Evolutionary conservation across 2,113 vertebrate species (phyloP).

Genomic region (Anguilla rostrata): DNA sequence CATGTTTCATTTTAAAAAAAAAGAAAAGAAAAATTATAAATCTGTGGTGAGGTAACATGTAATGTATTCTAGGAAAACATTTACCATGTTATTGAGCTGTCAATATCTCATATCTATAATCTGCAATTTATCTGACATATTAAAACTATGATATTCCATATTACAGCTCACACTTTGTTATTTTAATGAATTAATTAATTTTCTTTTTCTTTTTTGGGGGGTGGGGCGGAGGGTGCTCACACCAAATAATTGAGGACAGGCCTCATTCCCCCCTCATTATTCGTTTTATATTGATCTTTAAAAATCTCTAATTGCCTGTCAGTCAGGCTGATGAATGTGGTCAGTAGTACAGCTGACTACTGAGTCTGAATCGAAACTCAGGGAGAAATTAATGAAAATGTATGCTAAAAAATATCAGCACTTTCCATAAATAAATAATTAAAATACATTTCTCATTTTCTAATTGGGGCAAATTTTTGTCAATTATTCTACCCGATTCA

Average conservation of each 20-base stretch:
- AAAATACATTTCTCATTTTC: conserved; percentile 63
- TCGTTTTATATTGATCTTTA: conserved; percentile 44
- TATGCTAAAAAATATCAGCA: conserved; percentile 12
- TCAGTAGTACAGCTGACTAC: conserved; percentile 30
- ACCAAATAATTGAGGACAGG: conserved; percentile 16
- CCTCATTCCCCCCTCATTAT: conserved; percentile 48
- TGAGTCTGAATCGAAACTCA: conserved; percentile 38
- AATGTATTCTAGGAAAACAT: too few species aligned
- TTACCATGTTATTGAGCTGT: too few species aligned
- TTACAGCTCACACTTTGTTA: too few species aligned
- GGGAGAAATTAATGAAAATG: background rate
- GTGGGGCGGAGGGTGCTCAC: background rate
- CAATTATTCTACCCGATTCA: conserved; percentile 59
- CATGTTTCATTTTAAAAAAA: too few species aligned
- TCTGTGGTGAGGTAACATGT: too few species aligned
- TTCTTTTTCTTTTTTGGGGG: background rate
- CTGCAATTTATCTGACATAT: too few species aligned
- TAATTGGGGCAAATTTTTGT: conserved; percentile 68
- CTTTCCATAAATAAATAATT: conserved; percentile 20
- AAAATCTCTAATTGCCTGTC: conserved; percentile 49
- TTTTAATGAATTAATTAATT: background rate
- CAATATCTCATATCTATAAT: too few species aligned
- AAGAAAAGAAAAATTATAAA: too few species aligned
- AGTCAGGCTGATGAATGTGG: conserved; percentile 57
- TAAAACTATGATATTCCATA: too few species aligned